Percentiles rank a stretch among this genome's conserved stretches.
Evolutionary conservation across 2,113 vertebrate genomes (phyloP).

Genomic region (Ictalurus furcatus): DNA sequence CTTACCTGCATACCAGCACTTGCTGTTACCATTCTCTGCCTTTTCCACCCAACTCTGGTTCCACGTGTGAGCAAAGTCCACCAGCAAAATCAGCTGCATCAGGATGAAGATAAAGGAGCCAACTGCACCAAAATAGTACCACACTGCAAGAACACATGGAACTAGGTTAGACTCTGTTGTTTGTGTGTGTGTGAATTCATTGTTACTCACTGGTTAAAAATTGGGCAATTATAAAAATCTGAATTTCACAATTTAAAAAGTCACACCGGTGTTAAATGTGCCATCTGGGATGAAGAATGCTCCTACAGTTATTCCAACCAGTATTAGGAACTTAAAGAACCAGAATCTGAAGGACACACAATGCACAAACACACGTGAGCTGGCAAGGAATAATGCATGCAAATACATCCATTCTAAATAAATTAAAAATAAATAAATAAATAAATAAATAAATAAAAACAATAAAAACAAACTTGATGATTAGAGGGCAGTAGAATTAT

Average conservation of each 20-base stretch:
- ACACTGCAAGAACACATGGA: conserved; percentile 71
- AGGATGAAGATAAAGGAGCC: conserved; percentile 90
- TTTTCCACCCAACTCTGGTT: conserved; percentile 83
- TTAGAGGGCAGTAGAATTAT: conserved; percentile 46
- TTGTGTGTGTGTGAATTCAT: not conserved
- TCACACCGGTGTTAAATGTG: conserved; percentile 78
- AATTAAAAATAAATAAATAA: no score
- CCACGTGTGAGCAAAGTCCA: conserved; percentile 90
- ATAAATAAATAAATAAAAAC: not conserved
- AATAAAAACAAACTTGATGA: conserved; percentile 25
- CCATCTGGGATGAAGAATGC: conserved; percentile 92
- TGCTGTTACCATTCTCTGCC: conserved; percentile 73
- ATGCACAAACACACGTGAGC: not conserved
- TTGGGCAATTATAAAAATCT: not conserved
- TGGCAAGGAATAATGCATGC: not conserved
- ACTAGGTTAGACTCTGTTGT: not conserved
- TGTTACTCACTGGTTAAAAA: not conserved
- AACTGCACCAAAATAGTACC: conserved; percentile 87
- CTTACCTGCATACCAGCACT: conserved; percentile 87
- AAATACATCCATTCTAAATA: not conserved
- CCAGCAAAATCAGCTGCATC: conserved; percentile 87
- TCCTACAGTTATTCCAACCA: conserved; percentile 87
- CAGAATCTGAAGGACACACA: conserved; percentile 80
- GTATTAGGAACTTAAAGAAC: conserved; percentile 90
- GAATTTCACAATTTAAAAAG: not conserved